Conservation (phyloP, 1,140 invertebrate genomes). For the Drosophila lacteicornis region DNA sequence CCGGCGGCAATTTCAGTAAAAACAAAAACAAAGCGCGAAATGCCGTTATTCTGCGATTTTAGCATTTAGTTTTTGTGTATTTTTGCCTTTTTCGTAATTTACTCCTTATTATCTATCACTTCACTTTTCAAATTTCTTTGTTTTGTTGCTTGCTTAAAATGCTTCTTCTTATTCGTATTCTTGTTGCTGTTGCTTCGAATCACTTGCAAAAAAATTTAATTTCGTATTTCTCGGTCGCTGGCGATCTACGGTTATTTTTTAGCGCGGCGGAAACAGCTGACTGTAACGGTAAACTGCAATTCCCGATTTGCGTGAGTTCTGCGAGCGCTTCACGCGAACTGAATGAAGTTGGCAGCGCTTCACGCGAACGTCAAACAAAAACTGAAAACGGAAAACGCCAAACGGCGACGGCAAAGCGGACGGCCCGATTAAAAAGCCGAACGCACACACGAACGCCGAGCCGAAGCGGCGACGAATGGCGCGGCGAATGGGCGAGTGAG, state of each 20-base stretch:
- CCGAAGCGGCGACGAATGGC: constrained; percentile 52
- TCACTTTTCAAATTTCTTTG: constrained; percentile 21
- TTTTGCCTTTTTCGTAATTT: constrained; percentile 9
- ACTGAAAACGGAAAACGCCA: constrained; percentile 72
- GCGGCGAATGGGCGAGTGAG: constrained; percentile 58
- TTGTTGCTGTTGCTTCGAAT: constrained; percentile 17
- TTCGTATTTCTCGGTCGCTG: constrained; percentile 17
- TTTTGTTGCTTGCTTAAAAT: constrained; percentile 25
- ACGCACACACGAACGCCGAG: constrained; percentile 22
- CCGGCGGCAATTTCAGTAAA: constrained; percentile 47
- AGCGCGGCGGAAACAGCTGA: constrained; percentile 44
- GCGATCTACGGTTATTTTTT: constrained; percentile 11
- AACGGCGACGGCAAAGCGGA: constrained; percentile 51
- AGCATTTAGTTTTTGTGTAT: constrained; percentile 39
- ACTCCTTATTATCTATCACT: constrained; percentile 14
- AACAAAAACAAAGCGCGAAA: constrained; percentile 52
- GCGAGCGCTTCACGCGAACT: constrained; percentile 66
- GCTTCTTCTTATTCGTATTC: constrained; percentile 14
- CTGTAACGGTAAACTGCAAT: constrained; percentile 40
- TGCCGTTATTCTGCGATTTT: constrained; percentile 18
- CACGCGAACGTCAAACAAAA: constrained; percentile 79
- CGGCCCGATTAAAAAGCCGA: constrained; percentile 37
- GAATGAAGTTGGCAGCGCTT: constrained; percentile 30
- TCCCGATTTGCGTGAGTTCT: constrained; percentile 23
- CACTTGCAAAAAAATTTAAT: constrained; percentile 50